Evolutionary conservation across 2,888 invertebrate genomes (phyloP).

Genomic region (Erebia ligea): DNA sequence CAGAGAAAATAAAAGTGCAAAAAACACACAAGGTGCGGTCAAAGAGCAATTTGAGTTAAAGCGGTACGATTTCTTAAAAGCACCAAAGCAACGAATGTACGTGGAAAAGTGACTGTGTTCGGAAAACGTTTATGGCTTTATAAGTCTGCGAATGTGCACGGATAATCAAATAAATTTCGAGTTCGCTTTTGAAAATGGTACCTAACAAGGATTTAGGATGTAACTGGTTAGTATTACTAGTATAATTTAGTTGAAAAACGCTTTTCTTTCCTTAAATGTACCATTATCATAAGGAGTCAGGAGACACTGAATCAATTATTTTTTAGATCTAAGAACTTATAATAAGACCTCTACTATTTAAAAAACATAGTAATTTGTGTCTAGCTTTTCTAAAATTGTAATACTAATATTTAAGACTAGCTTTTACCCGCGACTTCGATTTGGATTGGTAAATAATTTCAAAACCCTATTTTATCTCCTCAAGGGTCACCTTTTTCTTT

Average conservation of each 20-base stretch:
- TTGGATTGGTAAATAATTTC: no score
- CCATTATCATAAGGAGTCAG: no score
- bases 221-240: neutral
- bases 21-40: conserved; percentile 36
- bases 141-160: conserved; percentile 1
- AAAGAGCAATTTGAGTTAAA: conserved; percentile 30
- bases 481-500: no score
- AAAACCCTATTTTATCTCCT: no score
- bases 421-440: no score
- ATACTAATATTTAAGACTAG: no score
- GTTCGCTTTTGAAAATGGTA: conserved; percentile 1
- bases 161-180: conserved; percentile 2
- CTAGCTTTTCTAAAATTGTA: no score
- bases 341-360: no score
- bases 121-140: conserved; percentile 6
- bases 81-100: neutral
- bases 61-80: conserved; percentile 18
- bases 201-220: neutral
- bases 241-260: neutral
- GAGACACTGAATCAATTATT: no score
- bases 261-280: no score
- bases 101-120: conserved; percentile 14
- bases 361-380: no score
- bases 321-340: no score
- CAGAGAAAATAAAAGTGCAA: conserved; percentile 29